Evolutionary conservation across 2,888 invertebrate genomes (phyloP), one percentile per base, ranked within the genome.

Genomic region (Ectobius pallidus): DNA sequence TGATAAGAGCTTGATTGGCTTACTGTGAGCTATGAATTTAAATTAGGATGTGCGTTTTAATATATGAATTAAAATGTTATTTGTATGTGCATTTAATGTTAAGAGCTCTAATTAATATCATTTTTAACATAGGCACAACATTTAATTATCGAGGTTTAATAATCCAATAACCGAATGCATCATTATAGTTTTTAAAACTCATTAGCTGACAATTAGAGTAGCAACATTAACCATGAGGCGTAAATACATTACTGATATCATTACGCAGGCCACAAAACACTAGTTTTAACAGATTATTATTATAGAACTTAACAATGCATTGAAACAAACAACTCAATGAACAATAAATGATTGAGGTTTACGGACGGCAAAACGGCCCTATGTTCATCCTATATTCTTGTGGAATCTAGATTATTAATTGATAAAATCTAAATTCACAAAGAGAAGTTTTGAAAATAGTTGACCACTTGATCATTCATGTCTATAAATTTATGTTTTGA

Each of bases 241-340:
- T 52, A 52, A 52, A 52, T 52, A 25, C 9, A 52, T 52, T 52
- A 52, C 25, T 52, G 25, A 25, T 25, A 52, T 52, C 52, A 52
- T 52, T 52, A 16, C 22, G 25, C 52, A 25, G 25, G 25, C 52
- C 52, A 52, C 52, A 52, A 25, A 49, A 52, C 25, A 52, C 22
- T 52, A 52, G 25, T 52, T 52, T 52, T 52, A 52, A 25, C 52
- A 25, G 52, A 52, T 52, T 52, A 52, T 52, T 25, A 22, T n/a
- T n/a, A n/a, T n/a, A n/a, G 6, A 52, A 9, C 25, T 52, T 22
- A 18, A 25, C 52, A 25, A 25, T 52, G 52, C 2, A 52, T 14
- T 52, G 25, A 52, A 9, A 18, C 18, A 25, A 22, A n/a, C n/a
- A n/a, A n/a, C n/a, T n/a, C n/a, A n/a, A n/a, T n/a, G n/a, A n/a